phyloP scores from a whole-genome alignment of 1,140 invertebrate genomes.

The Pachyrhynchus sulphureomaculatus region DNA sequence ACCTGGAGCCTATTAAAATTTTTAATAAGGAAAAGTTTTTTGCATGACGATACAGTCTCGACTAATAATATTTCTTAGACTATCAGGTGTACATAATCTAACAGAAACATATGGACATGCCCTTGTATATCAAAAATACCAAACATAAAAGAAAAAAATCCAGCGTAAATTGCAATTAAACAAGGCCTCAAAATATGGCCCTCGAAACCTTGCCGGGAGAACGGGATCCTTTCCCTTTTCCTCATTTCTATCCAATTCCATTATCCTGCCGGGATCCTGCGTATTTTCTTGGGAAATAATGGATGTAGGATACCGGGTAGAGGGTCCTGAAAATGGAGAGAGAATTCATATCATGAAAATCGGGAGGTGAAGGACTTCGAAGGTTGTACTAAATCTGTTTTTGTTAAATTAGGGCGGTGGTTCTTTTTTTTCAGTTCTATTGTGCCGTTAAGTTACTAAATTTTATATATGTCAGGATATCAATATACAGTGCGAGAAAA shows the following conservation, averaged over 20 bases:
- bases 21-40: no score
- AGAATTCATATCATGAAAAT: background rate
- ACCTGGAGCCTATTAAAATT: no score
- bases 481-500: no score
- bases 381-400: no score
- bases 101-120: conserved; percentile 1
- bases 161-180: conserved; percentile 10
- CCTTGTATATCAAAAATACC: conserved; percentile 3
- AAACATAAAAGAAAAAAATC: conserved; percentile 4
- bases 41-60: no score
- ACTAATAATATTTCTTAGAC: no score
- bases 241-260: conserved; percentile 22
- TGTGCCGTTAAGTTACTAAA: no score
- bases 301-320: background rate
- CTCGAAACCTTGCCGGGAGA: conserved; percentile 3
- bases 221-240: conserved; percentile 13
- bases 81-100: background rate
- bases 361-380: no score
- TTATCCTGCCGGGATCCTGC: conserved; percentile 16
- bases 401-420: no score
- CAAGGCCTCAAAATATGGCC: conserved; percentile 4
- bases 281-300: conserved; percentile 18
- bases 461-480: no score
- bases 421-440: no score
- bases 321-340: conserved; percentile 7